Evolutionary conservation across 2,113 vertebrate species (phyloP), one percentile per base, ranked within the genome.

Genomic region (Sturnira hondurensis): DNA sequence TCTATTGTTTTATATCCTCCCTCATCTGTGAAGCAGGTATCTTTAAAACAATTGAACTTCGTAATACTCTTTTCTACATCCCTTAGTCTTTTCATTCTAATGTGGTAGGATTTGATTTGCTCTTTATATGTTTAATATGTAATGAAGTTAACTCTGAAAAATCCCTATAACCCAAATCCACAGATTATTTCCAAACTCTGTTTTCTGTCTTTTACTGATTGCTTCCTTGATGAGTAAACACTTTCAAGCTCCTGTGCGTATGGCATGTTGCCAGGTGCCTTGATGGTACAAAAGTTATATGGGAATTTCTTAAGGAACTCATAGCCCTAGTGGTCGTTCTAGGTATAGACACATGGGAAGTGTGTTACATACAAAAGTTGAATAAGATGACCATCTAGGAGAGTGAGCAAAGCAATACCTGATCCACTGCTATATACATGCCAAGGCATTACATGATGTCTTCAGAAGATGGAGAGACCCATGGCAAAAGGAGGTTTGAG

Each of bases 111-210:
- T 91, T 91, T 76, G 67, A 81, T 92, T 92, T 96, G 54, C 58
- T 47, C 20, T 58, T 68, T 47, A 74, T 15, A 76, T 41, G n/a
- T 74, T 93, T 89, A 85, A 56, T 24, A 47, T 71, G 38, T 43
- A 84, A 83, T 26, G 43, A 74, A 91, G 61, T 84, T 90, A 92
- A 90, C 67, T 85, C 70, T 54, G 76, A 76, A 61, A 58, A 47
- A 67, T 77, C 20, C 85, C 33, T 52, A 3, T 47, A 78, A 71
- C 36, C 19, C 9, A 68, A 8, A 93, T 41, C 56, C 38, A 45
- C 45, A 86, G 58, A 61, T 77, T 73, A 61, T 88, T 86, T 74
- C n/a, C 65, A 94, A 45, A 89, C 33, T 19, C 52, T 13, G 19
- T 70, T 63, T 83, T 82, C 85, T 83, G 14, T 91, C 84, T 86